Evolutionary conservation across 2,888 invertebrate genomes (phyloP), one percentile per base, ranked within the genome.

Genomic region (Drosophila monieri): DNA sequence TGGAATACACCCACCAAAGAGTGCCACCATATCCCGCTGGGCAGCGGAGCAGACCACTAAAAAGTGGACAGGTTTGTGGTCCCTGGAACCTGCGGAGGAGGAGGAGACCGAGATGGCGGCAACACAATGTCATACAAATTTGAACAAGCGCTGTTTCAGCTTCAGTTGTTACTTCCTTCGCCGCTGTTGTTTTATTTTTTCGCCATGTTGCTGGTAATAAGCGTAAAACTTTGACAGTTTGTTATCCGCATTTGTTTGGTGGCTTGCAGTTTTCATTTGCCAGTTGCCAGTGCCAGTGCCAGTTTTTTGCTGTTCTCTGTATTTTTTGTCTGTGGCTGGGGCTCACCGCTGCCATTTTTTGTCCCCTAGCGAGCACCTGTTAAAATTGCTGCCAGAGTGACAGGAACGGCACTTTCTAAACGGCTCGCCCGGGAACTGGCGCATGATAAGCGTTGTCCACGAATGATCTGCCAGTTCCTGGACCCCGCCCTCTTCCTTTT

Each of bases 141-240:
- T 76, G 55, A 71, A 57, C 64, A 57, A 62, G 47, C 61, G 58
- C 32, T 62, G 51, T 67, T 67, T 44, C 41, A 41, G 37, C 53
- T 27, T 41, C 27, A 23, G 71, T 60, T 60, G 60, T 27, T 60
- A 72, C 47, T 62, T 56, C 61, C 71, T 73, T 48, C 44, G 21
- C 32, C 52, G 6, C 27, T 15, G 44, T 27, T 23, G 25, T 35
- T 54, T 44, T 18, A 12, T 48, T 44, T 53, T 46, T 21, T 46
- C 27, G 44, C 64, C 49, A 46, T 71, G 71, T 44, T 75, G 76
- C 66, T 77, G 81, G 88, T 87, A 87, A 85, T 81, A 81, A 80
- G 78, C 80, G 78, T 77, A 76, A 74, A 88, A 80, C 81, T 89
- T 89, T 89, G 90, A 89, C 90, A 88, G 88, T 85, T 89, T 88